Conservation (phyloP, 2,888 invertebrate species). For the Ypsolopha sequella region DNA sequence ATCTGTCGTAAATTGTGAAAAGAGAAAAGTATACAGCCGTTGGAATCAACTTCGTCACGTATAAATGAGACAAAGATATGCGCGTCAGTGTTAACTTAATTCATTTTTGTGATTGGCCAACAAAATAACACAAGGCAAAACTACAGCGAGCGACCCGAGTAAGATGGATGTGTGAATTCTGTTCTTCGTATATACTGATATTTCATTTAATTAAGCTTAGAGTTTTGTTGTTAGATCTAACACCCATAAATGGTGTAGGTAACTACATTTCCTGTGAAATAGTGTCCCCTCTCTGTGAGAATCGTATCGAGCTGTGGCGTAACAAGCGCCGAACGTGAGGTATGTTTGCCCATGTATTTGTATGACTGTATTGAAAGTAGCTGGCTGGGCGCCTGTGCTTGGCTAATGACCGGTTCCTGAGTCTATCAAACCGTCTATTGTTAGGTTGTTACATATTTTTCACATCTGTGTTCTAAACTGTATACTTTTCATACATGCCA, state of each 20-base stretch:
- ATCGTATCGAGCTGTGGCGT: not conserved
- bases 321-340: conserved; percentile 27
- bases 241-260: conserved; percentile 11
- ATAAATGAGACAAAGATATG: too few species aligned
- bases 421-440: conserved; percentile 30
- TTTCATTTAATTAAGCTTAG: not conserved
- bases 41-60: too few species aligned
- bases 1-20: not conserved
- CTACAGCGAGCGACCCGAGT: conserved; percentile 10
- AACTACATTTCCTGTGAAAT: conserved; percentile 4
- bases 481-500: conserved; percentile 11
- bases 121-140: too few species aligned
- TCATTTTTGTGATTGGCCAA: too few species aligned
- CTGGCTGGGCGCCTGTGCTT: conserved; percentile 38
- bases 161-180: conserved; percentile 42
- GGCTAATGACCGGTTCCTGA: conserved; percentile 51
- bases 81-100: too few species aligned
- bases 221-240: not conserved
- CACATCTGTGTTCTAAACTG: not conserved
- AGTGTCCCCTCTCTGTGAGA: not conserved
- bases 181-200: conserved; percentile 20
- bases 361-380: conserved; percentile 50
- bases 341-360: conserved; percentile 48
- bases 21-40: too few species aligned
- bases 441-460: conserved; percentile 15